A percentile compares a stretch with the other conserved stretches of the same genome.
Conservation (phyloP, 2,888 invertebrate genomes). For the Dynastes grantii region DNA sequence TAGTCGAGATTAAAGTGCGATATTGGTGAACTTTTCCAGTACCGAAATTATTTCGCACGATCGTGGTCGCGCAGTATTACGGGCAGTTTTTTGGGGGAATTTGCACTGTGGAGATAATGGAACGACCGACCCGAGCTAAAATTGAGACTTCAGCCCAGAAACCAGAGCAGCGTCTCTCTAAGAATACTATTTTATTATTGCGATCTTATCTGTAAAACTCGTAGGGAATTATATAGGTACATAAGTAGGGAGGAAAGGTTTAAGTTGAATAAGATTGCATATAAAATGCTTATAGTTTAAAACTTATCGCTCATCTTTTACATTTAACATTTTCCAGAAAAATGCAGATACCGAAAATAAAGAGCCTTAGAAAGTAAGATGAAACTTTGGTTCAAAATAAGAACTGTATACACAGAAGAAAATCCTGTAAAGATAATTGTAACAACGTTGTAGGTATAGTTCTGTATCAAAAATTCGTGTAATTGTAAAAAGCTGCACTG, state of each 20-base stretch:
- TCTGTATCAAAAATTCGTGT: no score
- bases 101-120: conserved; percentile 41
- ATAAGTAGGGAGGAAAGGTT: neutral
- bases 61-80: conserved; percentile 33
- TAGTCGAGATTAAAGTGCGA: conserved; percentile 52
- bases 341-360: no score
- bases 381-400: neutral
- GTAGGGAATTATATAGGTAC: neutral
- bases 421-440: no score
- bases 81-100: conserved; percentile 40
- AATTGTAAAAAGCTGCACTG: no score
- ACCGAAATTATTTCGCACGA: conserved; percentile 50
- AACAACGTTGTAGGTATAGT: no score
- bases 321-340: no score
- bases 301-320: no score
- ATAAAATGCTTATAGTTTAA: no score
- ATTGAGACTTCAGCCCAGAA: conserved; percentile 38
- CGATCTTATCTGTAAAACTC: conserved; percentile 11
- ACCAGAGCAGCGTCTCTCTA: conserved; percentile 2
- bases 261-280: neutral
- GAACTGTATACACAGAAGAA: no score
- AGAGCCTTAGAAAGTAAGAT: neutral
- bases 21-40: conserved; percentile 49
- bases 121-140: conserved; percentile 7
- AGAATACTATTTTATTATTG: conserved; percentile 31